Percentiles rank a stretch among this genome's conserved stretches.
Conservation (phyloP, 1,140 invertebrate species). For the Akabosia matsudoensis region DNA sequence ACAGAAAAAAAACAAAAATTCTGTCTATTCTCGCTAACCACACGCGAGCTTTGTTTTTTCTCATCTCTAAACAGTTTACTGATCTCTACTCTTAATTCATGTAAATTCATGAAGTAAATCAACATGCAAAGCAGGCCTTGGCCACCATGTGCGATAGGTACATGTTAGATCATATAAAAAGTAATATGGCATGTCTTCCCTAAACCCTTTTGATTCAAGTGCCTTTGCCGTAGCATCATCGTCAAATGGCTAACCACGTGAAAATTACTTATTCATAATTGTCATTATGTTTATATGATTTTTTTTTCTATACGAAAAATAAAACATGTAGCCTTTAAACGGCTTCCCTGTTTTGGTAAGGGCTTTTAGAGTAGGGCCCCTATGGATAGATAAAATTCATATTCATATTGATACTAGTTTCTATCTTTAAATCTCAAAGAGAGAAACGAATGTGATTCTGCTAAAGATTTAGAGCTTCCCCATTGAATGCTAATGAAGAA, state of each 20-base stretch:
- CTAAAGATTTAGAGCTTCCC: neutral
- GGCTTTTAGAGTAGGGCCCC: neutral
- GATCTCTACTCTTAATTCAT: neutral
- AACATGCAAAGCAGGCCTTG: neutral
- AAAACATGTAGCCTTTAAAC: neutral
- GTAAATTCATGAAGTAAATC: constrained; percentile 17
- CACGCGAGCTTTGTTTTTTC: neutral
- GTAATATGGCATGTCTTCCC: too few species aligned
- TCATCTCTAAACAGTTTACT: neutral
- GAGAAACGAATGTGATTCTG: neutral
- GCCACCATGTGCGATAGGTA: neutral
- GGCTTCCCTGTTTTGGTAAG: neutral
- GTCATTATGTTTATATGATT: too few species aligned
- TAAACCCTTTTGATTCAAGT: neutral
- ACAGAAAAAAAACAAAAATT: constrained; percentile 2
- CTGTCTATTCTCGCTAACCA: neutral
- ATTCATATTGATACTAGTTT: neutral
- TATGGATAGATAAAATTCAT: neutral
- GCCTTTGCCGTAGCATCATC: too few species aligned
- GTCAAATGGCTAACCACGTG: too few species aligned
- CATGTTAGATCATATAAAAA: too few species aligned
- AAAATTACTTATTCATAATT: too few species aligned
- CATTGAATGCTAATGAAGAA: neutral
- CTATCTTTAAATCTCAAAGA: neutral
- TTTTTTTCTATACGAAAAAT: too few species aligned